Evolutionary conservation across 2,797 vertebrate genomes (phyloP).

Genomic region (Pantherophis vulpinus): DNA sequence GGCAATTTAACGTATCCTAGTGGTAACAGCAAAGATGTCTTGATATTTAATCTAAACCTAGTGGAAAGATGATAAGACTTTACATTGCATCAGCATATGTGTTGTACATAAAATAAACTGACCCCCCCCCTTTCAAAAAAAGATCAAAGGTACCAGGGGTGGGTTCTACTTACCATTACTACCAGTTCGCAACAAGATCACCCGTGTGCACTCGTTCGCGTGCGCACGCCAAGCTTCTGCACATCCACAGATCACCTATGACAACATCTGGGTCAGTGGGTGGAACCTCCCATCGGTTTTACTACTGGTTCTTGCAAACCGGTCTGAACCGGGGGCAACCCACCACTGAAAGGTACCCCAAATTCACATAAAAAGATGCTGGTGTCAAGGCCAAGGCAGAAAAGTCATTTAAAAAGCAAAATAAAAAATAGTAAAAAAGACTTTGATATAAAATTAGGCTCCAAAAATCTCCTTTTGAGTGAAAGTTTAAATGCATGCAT

Average conservation of each 20-base stretch:
- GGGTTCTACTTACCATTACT: too few relatives aligned
- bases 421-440: background rate
- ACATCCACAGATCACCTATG: too few relatives aligned
- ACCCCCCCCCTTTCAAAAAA: background rate
- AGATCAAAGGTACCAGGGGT: background rate
- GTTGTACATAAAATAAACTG: background rate
- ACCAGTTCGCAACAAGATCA: too few relatives aligned
- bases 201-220: too few relatives aligned
- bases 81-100: background rate
- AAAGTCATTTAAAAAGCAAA: background rate
- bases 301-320: too few relatives aligned
- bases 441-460: background rate
- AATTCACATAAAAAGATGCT: background rate
- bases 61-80: conserved; percentile 1
- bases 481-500: background rate
- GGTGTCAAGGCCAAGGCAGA: background rate
- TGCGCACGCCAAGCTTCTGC: too few relatives aligned
- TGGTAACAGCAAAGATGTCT: conserved; percentile 12
- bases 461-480: background rate
- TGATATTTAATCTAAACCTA: conserved; percentile 3
- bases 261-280: too few relatives aligned
- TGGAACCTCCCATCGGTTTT: too few relatives aligned
- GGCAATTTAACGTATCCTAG: background rate
- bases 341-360: background rate
- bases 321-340: too few relatives aligned